Conservation (phyloP, 2,888 invertebrate genomes). For the Limnephilus marmoratus region DNA sequence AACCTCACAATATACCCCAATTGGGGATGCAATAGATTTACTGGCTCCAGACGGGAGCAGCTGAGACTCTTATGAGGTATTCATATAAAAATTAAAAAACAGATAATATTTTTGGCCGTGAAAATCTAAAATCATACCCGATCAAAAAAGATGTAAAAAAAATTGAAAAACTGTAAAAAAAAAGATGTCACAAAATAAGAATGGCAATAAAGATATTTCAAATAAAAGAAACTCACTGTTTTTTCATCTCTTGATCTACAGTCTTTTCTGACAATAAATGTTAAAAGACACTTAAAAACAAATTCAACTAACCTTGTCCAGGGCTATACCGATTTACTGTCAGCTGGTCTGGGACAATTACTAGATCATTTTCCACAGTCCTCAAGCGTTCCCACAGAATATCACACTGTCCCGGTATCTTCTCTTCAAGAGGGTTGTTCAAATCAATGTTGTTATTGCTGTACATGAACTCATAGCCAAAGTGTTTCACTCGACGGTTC, state of each 20-base stretch:
- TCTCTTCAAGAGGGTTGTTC: slow-evolving; percentile 79
- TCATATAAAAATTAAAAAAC: too few relatives aligned
- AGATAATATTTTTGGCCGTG: too few relatives aligned
- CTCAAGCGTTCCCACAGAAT: slow-evolving; percentile 80
- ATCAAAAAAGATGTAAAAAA: too few relatives aligned
- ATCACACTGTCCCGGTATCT: slow-evolving; percentile 84
- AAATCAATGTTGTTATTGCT: slow-evolving; percentile 90
- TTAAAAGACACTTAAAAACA: neutral
- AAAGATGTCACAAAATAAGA: too few relatives aligned
- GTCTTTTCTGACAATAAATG: too few relatives aligned
- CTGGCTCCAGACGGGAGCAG: too few relatives aligned
- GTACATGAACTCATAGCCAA: slow-evolving; percentile 94
- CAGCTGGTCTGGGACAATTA: slow-evolving; percentile 84
- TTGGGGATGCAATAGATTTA: too few relatives aligned
- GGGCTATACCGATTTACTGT: slow-evolving; percentile 91
- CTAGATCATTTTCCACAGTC: slow-evolving; percentile 70
- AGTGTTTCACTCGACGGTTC: slow-evolving; percentile 92
- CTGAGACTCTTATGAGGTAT: too few relatives aligned
- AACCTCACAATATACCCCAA: too few relatives aligned
- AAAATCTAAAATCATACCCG: too few relatives aligned
- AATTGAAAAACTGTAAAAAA: too few relatives aligned
- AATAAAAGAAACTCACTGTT: neutral
- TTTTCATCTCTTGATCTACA: too few relatives aligned
- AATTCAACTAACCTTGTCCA: slow-evolving; percentile 82
- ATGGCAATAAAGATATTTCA: neutral